Evolutionary conservation across 1,140 invertebrate species (phyloP).

Genomic region (Bathynomus jamesi): DNA sequence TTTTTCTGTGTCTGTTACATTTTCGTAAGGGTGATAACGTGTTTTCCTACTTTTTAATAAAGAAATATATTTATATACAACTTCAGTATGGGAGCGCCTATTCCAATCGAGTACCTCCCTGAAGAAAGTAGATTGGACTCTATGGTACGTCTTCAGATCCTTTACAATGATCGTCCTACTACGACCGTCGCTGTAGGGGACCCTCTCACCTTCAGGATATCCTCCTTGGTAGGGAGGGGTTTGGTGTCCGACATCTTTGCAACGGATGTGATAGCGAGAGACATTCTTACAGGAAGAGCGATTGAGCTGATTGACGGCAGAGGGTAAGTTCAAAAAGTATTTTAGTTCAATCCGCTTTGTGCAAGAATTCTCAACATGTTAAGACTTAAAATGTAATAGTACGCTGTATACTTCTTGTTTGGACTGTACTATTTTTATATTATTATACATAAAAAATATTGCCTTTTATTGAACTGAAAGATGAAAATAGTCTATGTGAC

Average conservation of each 20-base stretch:
- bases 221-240: conserved; percentile 81
- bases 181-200: conserved; percentile 91
- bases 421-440: no score
- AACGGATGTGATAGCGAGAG: conserved; percentile 79
- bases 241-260: conserved; percentile 81
- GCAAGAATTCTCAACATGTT: no score
- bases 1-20: no score
- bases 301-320: conserved; percentile 82
- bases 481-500: no score
- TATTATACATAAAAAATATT: no score
- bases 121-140: conserved; percentile 35
- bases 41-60: no score
- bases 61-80: background rate
- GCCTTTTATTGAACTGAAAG: no score
- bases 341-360: no score
- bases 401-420: no score
- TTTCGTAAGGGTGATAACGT: no score
- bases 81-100: conserved; percentile 31
- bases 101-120: conserved; percentile 35
- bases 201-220: conserved; percentile 77
- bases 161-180: conserved; percentile 81
- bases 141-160: conserved; percentile 24
- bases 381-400: no score
- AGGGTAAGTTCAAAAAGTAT: conserved; percentile 56
- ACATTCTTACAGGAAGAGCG: conserved; percentile 80